Base-by-base conservation (phyloP, 1,140 invertebrate species). In the Aphelenchoides avenae region DNA sequence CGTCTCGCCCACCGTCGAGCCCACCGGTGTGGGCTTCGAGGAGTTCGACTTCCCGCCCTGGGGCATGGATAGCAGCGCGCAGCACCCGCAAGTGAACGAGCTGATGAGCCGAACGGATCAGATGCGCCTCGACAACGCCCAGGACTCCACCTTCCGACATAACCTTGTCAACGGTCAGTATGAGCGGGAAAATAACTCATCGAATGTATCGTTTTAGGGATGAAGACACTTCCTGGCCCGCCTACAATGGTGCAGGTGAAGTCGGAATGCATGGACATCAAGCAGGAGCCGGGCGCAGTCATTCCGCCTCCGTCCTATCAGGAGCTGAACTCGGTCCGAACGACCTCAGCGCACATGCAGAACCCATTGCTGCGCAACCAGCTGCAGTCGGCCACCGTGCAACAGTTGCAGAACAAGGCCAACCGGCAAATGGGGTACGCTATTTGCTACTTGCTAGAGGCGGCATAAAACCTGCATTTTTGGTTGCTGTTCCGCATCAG, bases 11-110 rank as follows among this genome's bases (percentile, higher is more conserved):
- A 47, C 68, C 15, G 41, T 64, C 20, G 70, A 74, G 13, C 18
- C 44, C 15, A 26, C 1, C 42, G 9, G 9, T 9, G 11, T 48
- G 1, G 15, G 27, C 5, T 75, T 66, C 34, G 71, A 74, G 5
- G 73, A 76, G 26, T 59, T 73, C 24, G 63, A 72, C 4, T 76
- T 76, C 36, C 71, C 71, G 15, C 55, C 70, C 0, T 18, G 6
- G 44, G 3, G 44, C 9, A 22, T 24, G 11, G 7, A 13, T 11
- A 26, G 13, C 11, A 26, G 9, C 18, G 52, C 61, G 41, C 52
- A 48, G 62, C 46, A 58, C 30, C 29, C 52, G 42, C 63, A 71
- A 39, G 61, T 67, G n/a, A 71, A 30, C 46, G 71, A 73, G 37
- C 30, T 73, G 24, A 57, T 68, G 30, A 51, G 76, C 67, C 37